Percentiles rank a stretch among this genome's conserved stretches.
Conservation (phyloP, 1,140 invertebrate genomes). For the Drosophila athabasca region DNA sequence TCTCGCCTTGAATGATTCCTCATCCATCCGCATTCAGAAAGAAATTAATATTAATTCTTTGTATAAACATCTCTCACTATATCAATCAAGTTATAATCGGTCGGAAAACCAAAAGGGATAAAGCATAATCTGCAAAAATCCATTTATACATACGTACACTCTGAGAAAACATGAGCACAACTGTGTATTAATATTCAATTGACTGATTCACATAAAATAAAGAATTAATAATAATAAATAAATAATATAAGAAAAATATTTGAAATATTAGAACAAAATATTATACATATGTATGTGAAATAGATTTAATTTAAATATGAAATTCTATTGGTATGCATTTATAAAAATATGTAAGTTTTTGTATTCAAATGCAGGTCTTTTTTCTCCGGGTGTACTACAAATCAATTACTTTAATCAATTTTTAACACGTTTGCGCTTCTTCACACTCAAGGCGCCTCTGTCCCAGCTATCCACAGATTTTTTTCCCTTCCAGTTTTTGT, state of each 20-base stretch:
- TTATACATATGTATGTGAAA: too few species aligned
- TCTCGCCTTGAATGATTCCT: neutral
- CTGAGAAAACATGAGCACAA: too few species aligned
- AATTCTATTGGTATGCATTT: too few species aligned
- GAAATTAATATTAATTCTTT: conserved; percentile 12
- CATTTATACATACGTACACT: too few species aligned
- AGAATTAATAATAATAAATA: too few species aligned
- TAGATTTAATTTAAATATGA: too few species aligned
- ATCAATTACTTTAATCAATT: conserved; percentile 81
- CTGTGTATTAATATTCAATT: too few species aligned
- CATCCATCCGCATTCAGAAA: neutral
- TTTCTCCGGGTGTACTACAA: conserved; percentile 30
- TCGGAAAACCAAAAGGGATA: neutral
- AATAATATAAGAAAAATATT: too few species aligned
- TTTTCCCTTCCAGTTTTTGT: conserved; percentile 46
- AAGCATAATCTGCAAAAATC: conserved; percentile 36
- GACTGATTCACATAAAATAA: too few species aligned
- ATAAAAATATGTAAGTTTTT: too few species aligned
- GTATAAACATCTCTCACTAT: conserved; percentile 2
- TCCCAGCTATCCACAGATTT: conserved; percentile 13
- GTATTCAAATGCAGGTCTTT: too few species aligned
- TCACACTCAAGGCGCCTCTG: conserved; percentile 49
- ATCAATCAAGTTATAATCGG: conserved; percentile 27
- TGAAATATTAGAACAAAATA: too few species aligned
- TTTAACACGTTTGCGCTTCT: conserved; percentile 73